These are phyloP conservation scores for Nomada lathburiana DNA, from an alignment of 2,888 invertebrate species.

Conservation along the genomic window DNA sequence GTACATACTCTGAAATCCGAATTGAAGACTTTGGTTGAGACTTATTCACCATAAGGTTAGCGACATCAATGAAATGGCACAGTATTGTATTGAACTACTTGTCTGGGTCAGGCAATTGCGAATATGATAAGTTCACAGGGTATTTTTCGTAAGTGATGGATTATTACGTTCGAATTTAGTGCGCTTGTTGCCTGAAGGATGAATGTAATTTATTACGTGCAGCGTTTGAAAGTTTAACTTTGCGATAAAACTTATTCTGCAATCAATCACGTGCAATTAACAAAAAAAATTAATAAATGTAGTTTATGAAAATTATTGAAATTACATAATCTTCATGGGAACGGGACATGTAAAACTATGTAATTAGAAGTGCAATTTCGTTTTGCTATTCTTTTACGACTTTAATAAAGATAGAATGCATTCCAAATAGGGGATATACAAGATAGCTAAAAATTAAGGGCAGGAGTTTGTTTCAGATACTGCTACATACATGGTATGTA, in stretches of 20 bases:
- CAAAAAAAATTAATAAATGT: too few species aligned
- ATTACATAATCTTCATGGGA: background rate
- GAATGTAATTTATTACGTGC: background rate
- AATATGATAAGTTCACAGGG: conserved; percentile 44
- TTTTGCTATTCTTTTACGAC: too few species aligned
- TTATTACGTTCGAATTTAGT: conserved; percentile 17
- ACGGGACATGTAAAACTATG: background rate
- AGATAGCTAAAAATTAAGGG: too few species aligned
- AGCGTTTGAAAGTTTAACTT: too few species aligned
- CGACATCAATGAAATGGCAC: conserved; percentile 41
- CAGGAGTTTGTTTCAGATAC: too few species aligned
- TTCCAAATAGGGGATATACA: too few species aligned
- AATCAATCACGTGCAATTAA: background rate
- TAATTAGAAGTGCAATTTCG: too few species aligned
- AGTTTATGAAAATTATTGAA: too few species aligned
- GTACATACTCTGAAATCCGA: background rate
- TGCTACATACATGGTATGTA: too few species aligned
- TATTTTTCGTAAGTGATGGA: conserved; percentile 29
- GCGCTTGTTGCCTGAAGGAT: background rate
- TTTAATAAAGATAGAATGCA: background rate
- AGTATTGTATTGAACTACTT: conserved; percentile 41
- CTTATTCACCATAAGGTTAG: conserved; percentile 37
- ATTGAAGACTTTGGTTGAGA: conserved; percentile 1
- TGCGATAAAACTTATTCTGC: too few species aligned
- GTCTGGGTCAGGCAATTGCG: conserved; percentile 37